A percentile compares a stretch with the other conserved stretches of the same genome.
Evolutionary conservation across 2,888 invertebrate genomes (phyloP).

Genomic region (Operophtera brumata): DNA sequence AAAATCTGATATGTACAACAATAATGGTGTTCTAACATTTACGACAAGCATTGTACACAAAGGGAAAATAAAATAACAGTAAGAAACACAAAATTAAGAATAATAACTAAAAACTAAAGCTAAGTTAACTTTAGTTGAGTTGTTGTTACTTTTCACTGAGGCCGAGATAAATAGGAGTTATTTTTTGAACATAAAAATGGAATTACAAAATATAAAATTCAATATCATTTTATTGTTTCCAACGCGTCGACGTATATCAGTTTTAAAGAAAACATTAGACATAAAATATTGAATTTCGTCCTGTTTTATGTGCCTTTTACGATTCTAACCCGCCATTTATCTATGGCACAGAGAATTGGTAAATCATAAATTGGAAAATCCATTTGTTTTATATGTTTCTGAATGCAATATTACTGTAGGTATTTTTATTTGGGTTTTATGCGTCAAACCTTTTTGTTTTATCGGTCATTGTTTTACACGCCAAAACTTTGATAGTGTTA

Average conservation of each 20-base stretch:
- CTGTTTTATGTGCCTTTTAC: constrained; percentile 53
- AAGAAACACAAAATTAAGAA: too few species aligned
- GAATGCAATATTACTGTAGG: constrained; percentile 28
- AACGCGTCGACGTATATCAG: constrained; percentile 15
- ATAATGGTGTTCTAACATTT: too few species aligned
- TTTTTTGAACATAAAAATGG: too few species aligned
- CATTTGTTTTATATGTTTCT: constrained; percentile 40
- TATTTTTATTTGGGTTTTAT: constrained; percentile 24
- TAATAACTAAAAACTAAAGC: too few species aligned
- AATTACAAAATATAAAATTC: constrained; percentile 20
- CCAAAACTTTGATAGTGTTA: background rate
- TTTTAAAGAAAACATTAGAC: constrained; percentile 34
- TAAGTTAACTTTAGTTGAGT: too few species aligned
- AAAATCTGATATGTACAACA: too few species aligned
- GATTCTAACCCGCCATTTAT: constrained; percentile 48
- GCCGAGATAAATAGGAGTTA: too few species aligned
- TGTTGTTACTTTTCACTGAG: too few species aligned
- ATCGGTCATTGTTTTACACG: constrained; percentile 5
- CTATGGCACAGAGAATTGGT: constrained; percentile 54
- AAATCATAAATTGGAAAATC: constrained; percentile 57
- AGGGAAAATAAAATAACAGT: too few species aligned
- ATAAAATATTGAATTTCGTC: constrained; percentile 37
- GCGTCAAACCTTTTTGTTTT: constrained; percentile 17
- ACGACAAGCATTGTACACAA: too few species aligned
- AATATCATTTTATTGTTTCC: constrained; percentile 24